Conservation (phyloP, 2,113 vertebrate species). For the Gadus chalcogrammus region DNA sequence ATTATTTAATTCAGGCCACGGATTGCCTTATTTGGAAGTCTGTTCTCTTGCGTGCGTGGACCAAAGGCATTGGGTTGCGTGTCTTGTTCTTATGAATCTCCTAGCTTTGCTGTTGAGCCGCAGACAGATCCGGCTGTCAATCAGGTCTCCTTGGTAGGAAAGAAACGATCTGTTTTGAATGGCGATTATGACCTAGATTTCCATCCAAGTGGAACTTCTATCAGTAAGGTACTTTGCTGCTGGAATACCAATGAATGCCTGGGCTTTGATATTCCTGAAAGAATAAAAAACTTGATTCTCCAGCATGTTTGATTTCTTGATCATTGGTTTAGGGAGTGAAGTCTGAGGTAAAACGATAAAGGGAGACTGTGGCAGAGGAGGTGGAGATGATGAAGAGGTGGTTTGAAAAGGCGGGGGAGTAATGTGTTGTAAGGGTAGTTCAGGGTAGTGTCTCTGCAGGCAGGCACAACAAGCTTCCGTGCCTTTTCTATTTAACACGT, state of each 20-base stretch:
- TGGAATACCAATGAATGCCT: conserved; percentile 1
- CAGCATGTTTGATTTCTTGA: not conserved
- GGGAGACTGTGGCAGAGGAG: not conserved
- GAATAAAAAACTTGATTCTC: not conserved
- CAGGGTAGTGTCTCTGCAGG: no score
- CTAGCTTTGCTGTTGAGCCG: conserved; percentile 5
- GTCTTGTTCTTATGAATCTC: conserved; percentile 2
- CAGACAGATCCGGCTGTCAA: conserved; percentile 5
- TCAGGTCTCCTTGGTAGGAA: not conserved
- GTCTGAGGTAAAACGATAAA: no score
- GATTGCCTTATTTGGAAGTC: no score
- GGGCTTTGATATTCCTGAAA: not conserved
- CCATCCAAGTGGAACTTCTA: not conserved
- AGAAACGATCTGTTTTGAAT: not conserved
- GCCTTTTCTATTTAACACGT: no score
- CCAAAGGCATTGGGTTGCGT: not conserved
- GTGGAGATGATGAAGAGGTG: not conserved
- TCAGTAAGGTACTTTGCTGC: not conserved
- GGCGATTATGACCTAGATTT: not conserved
- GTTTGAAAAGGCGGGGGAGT: not conserved
- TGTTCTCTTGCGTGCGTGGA: no score
- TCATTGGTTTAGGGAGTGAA: not conserved
- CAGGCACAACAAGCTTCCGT: no score
- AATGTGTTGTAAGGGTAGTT: no score
- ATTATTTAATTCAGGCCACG: no score